Base-by-base conservation (phyloP, 2,888 invertebrate species). In the Leptogaster cylindrica region DNA sequence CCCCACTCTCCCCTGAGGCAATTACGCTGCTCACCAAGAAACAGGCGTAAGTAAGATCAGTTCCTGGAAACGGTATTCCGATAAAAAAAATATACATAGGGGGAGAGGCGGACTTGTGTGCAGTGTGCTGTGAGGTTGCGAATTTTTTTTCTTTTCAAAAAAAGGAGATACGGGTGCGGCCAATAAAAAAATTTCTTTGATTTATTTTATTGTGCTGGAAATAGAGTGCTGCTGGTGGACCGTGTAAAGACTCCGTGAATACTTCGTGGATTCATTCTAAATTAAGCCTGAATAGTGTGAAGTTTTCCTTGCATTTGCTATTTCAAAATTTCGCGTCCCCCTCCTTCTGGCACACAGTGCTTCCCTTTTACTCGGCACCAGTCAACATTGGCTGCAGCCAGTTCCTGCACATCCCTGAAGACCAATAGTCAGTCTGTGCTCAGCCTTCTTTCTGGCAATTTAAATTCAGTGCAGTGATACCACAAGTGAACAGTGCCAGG, bases 161-260 rank as follows among this genome's bases (percentile, higher is more conserved):
- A 50, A 51, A 63, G 61, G 51, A 67, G 36, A 31, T 67, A 58
- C 64, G 67, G 67, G 68, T 68, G 68, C 68, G 68, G 68, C 68
- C 50, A 68, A 12, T n/a, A 23, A 20, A 23, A 23, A 16, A 44
- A 25, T 16, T 46, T 12, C 36, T 55, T 36, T 23, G 25, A 23
- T n/a, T 20, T 23, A 10, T 50, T n/a, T 23, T 61, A 61, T 55
- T 55, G 55, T 61, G 41, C 61, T 61, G 61, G 61, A 61, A 61
- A 61, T 61, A 44, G 61, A 61, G 61, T 55, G 55, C 55, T 36
- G 55, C n/a, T n/a, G 55, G 55, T 55, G 55, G 52, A 33, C 52
- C 27, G 55, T 39, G 55, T 23, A 12, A 55, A 55, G 55, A 55
- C 55, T 55, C 50, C 28, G 16, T 55, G 36, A 23, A 36, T 36